phyloP scores from a whole-genome alignment of 2,888 invertebrate genomes.

The Drosophila colorata region DNA sequence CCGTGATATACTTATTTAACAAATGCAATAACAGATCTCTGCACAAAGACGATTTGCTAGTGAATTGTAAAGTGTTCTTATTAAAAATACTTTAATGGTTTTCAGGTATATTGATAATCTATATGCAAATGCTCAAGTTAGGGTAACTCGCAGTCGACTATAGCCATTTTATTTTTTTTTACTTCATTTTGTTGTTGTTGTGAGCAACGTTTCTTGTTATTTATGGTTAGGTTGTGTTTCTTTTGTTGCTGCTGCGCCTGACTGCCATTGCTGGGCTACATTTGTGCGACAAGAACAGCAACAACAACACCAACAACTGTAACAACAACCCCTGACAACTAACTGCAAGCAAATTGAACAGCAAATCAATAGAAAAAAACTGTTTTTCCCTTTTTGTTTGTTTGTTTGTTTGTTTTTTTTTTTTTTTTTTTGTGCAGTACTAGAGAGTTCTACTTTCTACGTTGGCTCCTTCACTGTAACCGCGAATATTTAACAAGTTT shows the following conservation, averaged over 20 bases:
- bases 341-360: conserved; percentile 75
- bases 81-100: neutral
- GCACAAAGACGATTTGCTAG: neutral
- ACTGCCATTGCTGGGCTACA: conserved; percentile 71
- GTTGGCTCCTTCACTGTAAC: conserved; percentile 45
- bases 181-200: conserved; percentile 42
- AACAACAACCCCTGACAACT: conserved; percentile 44
- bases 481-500: conserved; percentile 78
- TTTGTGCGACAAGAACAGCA: conserved; percentile 32
- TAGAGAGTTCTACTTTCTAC: conserved; percentile 47
- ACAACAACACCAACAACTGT: conserved; percentile 32
- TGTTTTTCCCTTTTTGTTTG: conserved; percentile 19
- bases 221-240: conserved; percentile 65
- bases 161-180: neutral
- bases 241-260: conserved; percentile 44
- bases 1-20: no score
- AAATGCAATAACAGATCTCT: neutral
- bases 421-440: conserved; percentile 24
- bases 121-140: neutral
- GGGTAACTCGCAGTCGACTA: conserved; percentile 25
- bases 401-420: conserved; percentile 19
- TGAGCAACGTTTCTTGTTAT: conserved; percentile 69
- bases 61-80: neutral
- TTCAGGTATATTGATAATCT: neutral
- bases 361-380: conserved; percentile 69